Conservation (phyloP, 2,888 invertebrate genomes). For the Hypercompe scribonia region DNA sequence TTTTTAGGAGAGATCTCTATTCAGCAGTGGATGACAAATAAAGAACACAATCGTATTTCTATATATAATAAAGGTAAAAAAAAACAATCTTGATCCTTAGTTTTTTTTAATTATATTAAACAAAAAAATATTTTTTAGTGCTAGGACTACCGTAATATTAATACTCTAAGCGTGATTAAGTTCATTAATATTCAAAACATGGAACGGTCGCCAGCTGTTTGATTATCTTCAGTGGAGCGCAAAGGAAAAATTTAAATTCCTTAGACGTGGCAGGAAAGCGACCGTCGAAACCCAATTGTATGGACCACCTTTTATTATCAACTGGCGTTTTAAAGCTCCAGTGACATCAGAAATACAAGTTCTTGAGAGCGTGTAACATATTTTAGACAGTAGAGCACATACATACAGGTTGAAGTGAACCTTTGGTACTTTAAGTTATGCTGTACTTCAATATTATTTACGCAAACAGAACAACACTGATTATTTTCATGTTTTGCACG, state of each 20-base stretch:
- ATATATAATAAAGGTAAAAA: neutral
- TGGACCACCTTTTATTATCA: slow-evolving; percentile 61
- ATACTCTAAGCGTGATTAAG: slow-evolving; percentile 63
- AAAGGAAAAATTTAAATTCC: slow-evolving; percentile 71
- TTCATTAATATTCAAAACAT: slow-evolving; percentile 74
- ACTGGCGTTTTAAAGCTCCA: slow-evolving; percentile 35
- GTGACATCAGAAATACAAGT: slow-evolving; percentile 22
- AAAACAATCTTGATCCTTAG: neutral
- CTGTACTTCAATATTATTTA: no score
- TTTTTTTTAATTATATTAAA: neutral
- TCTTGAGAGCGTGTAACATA: neutral
- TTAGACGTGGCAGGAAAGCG: slow-evolving; percentile 58
- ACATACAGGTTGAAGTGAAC: neutral
- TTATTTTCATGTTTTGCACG: no score
- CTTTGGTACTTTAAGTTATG: neutral
- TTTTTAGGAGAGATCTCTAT: neutral
- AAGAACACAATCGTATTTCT: neutral
- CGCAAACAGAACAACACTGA: no score
- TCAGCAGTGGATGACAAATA: neutral
- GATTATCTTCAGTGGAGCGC: slow-evolving; percentile 72
- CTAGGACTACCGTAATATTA: slow-evolving; percentile 38
- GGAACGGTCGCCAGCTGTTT: slow-evolving; percentile 68
- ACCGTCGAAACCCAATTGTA: slow-evolving; percentile 61
- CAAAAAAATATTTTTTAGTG: slow-evolving; percentile 24
- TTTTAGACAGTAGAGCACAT: neutral